Base-by-base conservation (phyloP, 2,797 vertebrate species). In the Smutsia temminckii region DNA sequence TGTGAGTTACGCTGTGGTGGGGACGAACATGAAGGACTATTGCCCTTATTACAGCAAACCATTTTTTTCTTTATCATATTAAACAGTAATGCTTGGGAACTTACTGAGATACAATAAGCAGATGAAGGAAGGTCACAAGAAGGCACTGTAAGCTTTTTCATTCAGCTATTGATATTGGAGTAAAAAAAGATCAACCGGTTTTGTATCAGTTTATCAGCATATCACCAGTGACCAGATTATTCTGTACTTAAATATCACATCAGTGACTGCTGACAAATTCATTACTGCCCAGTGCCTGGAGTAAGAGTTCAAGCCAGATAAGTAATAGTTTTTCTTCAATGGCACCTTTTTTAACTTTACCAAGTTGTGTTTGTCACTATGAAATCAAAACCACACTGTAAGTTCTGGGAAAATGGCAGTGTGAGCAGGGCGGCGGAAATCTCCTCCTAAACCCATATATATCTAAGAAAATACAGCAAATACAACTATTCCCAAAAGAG, bases 381-480 rank as follows among this genome's bases (percentile, higher is more conserved):
- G 37, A 7, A 85, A n/a, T 89, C 61, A 77, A 89, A 96, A 92
- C 89, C 61, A 91, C n/a, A 74, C 0, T 68, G 37, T 68, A 72
- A 61, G 71, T 68, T 81, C 37, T 37, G 37, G 37, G 37, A 37
- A 37, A 37, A 37, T 37, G 37, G 37, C 37, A 37, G 37, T 37
- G 37, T 37, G 37, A 37, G 37, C 37, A 37, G 37, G 37, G 37
- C 37, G 37, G 37, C 37, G 37, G 37, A 37, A 37, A 37, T 37
- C 37, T 37, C 37, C 37, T 37, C 37, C 37, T 4, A 37, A 37
- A 37, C 37, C 37, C 37, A 37, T 37, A 37, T 37, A 37, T 37
- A 37, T 37, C 37, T 37, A 37, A 37, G 37, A 37, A 37, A 37
- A 37, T 37, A 37, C 37, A 37, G 37, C 37, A 37, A 37, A 37